Percentiles rank a stretch among this genome's conserved stretches.
phyloP scores from a whole-genome alignment of 1,140 invertebrate species.

The Trialeurodes vaporariorum region DNA sequence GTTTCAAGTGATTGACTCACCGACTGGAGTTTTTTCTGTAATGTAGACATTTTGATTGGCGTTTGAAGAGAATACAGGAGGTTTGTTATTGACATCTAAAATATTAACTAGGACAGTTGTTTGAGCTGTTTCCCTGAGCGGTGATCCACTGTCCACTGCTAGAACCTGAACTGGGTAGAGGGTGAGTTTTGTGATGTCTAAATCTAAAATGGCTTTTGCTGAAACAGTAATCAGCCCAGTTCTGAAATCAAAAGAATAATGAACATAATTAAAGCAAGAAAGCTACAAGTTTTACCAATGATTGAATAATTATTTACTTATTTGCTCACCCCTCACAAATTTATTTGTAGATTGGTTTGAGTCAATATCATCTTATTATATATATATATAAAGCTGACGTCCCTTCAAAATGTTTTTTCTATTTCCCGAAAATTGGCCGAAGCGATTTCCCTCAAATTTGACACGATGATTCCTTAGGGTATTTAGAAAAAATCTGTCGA shows the following conservation, averaged over 20 bases:
- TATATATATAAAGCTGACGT: too few relatives aligned
- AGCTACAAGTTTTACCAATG: too few relatives aligned
- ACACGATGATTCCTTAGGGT: too few relatives aligned
- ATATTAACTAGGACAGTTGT: constrained; percentile 59
- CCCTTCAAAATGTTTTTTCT: too few relatives aligned
- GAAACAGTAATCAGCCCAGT: constrained; percentile 61
- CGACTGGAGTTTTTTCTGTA: constrained; percentile 53
- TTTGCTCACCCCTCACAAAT: too few relatives aligned
- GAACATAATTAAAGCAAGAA: too few relatives aligned
- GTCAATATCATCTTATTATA: too few relatives aligned
- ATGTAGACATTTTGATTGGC: constrained; percentile 52
- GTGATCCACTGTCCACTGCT: constrained; percentile 55
- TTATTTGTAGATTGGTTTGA: too few relatives aligned
- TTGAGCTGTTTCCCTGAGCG: constrained; percentile 60
- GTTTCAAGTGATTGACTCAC: constrained; percentile 25
- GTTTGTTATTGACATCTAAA: constrained; percentile 70
- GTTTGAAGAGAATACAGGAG: constrained; percentile 54
- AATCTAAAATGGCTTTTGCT: constrained; percentile 55
- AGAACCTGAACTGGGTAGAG: constrained; percentile 59
- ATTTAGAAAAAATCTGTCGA: too few relatives aligned
- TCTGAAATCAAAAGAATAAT: constrained; percentile 32
- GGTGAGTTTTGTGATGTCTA: constrained; percentile 46
- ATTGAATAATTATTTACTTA: too few relatives aligned
- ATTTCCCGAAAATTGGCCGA: too few relatives aligned
- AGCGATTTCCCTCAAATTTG: too few relatives aligned